Conservation (phyloP, 2,888 invertebrate species). For the Callimorpha dominula region DNA sequence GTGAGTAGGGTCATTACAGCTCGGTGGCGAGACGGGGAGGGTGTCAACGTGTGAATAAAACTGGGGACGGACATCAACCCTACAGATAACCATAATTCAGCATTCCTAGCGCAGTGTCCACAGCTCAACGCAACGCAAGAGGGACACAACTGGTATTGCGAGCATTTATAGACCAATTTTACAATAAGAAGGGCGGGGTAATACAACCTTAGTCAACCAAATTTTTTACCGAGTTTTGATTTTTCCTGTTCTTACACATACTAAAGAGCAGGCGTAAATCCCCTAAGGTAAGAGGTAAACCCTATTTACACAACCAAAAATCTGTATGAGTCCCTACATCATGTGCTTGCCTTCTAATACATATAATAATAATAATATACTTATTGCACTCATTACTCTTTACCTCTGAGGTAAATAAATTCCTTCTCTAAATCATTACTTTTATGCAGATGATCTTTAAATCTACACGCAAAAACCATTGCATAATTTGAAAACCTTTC, state of each 20-base stretch:
- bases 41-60: constrained; percentile 1
- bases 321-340: too few species aligned
- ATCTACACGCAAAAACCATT: too few species aligned
- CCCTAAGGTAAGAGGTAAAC: background rate
- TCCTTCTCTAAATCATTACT: too few species aligned
- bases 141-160: constrained; percentile 2
- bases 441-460: too few species aligned
- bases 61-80: constrained; percentile 3
- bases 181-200: background rate
- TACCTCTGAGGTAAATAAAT: too few species aligned
- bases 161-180: background rate
- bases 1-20: background rate
- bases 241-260: background rate
- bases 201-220: background rate
- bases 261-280: background rate
- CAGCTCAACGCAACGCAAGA: background rate
- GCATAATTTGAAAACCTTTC: too few species aligned
- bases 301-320: background rate
- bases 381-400: too few species aligned
- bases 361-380: too few species aligned
- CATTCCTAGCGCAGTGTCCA: constrained; percentile 2
- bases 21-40: background rate
- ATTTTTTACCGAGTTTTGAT: too few species aligned
- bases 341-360: too few species aligned
- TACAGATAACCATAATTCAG: constrained; percentile 7